Base-by-base conservation (phyloP, 2,888 invertebrate genomes). In the Lycophotia porphyrea region DNA sequence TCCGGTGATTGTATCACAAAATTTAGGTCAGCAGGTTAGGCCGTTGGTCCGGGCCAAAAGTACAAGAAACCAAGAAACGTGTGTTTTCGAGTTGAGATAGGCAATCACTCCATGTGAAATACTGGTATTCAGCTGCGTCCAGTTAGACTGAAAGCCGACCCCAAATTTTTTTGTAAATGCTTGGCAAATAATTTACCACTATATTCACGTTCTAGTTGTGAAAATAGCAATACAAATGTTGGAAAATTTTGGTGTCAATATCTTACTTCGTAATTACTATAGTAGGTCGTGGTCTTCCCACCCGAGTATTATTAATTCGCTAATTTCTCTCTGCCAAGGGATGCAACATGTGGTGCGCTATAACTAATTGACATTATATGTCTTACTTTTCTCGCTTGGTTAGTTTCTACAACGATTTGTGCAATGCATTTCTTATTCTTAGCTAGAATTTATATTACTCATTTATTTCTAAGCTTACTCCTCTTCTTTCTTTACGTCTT, bases 281-380 rank as follows among this genome's bases (percentile, higher is more conserved):
- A 61, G 21, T 34, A 47, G 15, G 55, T 31, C 13, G 31, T 21
- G 58, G 27, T 80, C 73, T 69, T 60, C 60, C 47, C 64, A 70
- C 24, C 36, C 39, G 55, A 71, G 66, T 72, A 39, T 73, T 65
- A 82, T 77, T 65, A 85, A 85, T 71, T 77, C 21, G 55, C 55
- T 70, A 76, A 82, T 82, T 71, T 71, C 63, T 85, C 77, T 65
- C 73, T 73, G 86, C 60, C 70, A 71, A 70, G 71, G 78, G 70
- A 65, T 73, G 85, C 78, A 73, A 52, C 73, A 64, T 58, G 61
- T 55, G 61, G 36, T 44, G 72, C 47, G 71, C 70, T 60, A 58
- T 77, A 85, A 85, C 64, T 82, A 80, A 87, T 69, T 71, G 72
- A 58, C 55, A 9, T 76, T 71, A 77, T 76, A 78, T 47, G 76